Percentiles rank a stretch among this genome's conserved stretches.
Evolutionary conservation across 1,140 invertebrate genomes (phyloP).

Genomic region (Octopus sinensis): DNA sequence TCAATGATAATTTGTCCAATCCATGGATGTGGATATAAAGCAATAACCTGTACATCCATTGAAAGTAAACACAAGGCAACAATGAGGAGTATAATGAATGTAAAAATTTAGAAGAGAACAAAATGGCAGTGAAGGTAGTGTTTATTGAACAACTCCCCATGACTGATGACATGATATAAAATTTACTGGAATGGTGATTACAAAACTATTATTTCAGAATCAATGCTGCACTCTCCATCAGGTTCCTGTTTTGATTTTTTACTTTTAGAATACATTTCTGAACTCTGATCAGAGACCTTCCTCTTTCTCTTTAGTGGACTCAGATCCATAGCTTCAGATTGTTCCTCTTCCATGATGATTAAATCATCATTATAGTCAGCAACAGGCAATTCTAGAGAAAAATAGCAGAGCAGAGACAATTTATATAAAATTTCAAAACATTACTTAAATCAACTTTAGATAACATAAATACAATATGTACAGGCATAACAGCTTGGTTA

Average conservation of each 20-base stretch:
- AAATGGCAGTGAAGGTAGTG: no score
- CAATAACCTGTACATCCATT: no score
- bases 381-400: background rate
- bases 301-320: background rate
- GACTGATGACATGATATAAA: no score
- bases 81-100: no score
- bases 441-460: background rate
- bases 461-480: background rate
- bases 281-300: background rate
- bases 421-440: background rate
- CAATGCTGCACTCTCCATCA: no score
- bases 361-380: conserved; percentile 36
- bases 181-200: no score
- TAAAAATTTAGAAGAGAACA: no score
- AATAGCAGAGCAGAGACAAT: background rate
- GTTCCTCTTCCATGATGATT: conserved; percentile 34
- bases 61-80: no score
- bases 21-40: no score
- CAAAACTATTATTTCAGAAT: no score
- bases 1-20: no score
- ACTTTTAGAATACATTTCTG: background rate
- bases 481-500: background rate
- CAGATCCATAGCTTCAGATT: conserved; percentile 19
- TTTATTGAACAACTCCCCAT: no score
- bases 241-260: background rate